Evolutionary conservation across 2,113 vertebrate species (phyloP).

Genomic region (Osmerus eperlanus): DNA sequence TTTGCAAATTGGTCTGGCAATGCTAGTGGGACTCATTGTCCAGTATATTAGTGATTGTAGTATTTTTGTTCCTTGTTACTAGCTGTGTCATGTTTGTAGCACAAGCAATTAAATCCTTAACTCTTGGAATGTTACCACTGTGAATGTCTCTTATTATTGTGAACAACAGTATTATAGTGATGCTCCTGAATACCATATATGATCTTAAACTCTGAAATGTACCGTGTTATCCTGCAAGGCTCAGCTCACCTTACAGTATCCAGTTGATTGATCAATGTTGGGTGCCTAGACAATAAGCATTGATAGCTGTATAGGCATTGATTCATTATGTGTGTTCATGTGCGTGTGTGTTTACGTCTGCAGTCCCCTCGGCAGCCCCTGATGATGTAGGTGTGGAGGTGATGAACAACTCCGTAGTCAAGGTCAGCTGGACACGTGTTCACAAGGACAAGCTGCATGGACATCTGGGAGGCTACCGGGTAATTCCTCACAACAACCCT

Average conservation of each 20-base stretch:
- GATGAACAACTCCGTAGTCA: slow-evolving; percentile 83
- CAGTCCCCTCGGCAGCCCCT: slow-evolving; percentile 89
- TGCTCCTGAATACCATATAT: no score
- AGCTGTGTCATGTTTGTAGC: no score
- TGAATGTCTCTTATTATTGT: background rate
- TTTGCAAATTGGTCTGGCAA: slow-evolving; percentile 7
- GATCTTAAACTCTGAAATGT: no score
- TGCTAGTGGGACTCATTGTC: no score
- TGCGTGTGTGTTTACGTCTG: slow-evolving; percentile 29
- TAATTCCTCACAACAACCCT: slow-evolving; percentile 66
- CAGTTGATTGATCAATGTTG: no score
- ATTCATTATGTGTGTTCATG: slow-evolving; percentile 8
- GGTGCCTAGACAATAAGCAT: no score
- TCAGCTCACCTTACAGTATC: background rate
- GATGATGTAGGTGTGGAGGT: slow-evolving; percentile 76
- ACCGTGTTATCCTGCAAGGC: background rate
- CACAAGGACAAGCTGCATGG: slow-evolving; percentile 90
- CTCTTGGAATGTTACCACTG: background rate
- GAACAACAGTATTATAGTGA: no score
- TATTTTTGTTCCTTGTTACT: no score
- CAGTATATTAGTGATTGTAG: no score
- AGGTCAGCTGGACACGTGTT: slow-evolving; percentile 84
- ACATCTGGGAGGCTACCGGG: slow-evolving; percentile 93
- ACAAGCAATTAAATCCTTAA: background rate
- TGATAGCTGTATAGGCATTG: no score